Conservation (phyloP, 2,797 vertebrate genomes). For the Ambastaia sidthimunki region DNA sequence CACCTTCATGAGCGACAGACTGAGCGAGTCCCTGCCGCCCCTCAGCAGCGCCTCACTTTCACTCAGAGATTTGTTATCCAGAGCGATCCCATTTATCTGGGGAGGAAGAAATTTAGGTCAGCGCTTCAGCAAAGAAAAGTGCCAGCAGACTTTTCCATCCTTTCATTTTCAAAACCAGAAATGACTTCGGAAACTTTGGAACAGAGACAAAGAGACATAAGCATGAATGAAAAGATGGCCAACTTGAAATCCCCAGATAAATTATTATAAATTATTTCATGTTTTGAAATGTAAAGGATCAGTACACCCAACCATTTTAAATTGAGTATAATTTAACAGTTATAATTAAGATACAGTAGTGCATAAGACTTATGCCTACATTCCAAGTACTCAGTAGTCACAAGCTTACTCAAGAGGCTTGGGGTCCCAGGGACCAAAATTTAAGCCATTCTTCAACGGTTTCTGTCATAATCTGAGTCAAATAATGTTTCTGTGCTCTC, state of each 20-base stretch:
- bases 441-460: not conserved
- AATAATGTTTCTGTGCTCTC: not conserved
- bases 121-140: constrained; percentile 57
- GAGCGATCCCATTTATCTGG: constrained; percentile 96
- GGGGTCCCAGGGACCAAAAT: too few relatives aligned
- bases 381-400: too few relatives aligned
- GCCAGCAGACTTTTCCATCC: constrained; percentile 52
- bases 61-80: constrained; percentile 97
- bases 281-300: constrained; percentile 18
- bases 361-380: too few relatives aligned
- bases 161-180: constrained; percentile 63
- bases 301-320: not conserved
- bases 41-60: constrained; percentile 95
- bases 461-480: not conserved
- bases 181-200: constrained; percentile 32
- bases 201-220: constrained; percentile 36
- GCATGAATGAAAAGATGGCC: constrained; percentile 22
- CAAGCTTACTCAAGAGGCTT: not conserved
- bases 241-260: constrained; percentile 27
- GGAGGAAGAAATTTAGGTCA: constrained; percentile 65
- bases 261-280: constrained; percentile 18
- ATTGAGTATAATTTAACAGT: not conserved
- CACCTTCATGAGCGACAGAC: constrained; percentile 97
- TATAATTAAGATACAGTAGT: not conserved
- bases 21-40: constrained; percentile 91